Percentiles rank a stretch among this genome's conserved stretches.
These are phyloP conservation scores for Thunnus albacares DNA, from an alignment of 2,797 vertebrate species.

Conservation along the genomic window DNA sequence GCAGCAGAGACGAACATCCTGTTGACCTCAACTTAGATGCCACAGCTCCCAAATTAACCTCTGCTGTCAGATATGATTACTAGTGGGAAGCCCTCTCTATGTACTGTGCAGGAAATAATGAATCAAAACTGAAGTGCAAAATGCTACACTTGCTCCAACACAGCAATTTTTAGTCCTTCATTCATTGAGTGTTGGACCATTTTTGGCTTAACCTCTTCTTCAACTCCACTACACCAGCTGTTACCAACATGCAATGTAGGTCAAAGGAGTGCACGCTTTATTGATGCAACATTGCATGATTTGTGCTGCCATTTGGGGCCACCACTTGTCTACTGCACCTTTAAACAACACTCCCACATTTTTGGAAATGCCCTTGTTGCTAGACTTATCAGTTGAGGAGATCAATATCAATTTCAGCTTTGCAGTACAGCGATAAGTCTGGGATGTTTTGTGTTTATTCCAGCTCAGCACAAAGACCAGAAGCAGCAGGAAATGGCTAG, in stretches of 20 bases:
- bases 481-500: neutral
- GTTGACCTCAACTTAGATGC: neutral
- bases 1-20: neutral
- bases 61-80: conserved; percentile 2
- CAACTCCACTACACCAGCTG: conserved; percentile 24
- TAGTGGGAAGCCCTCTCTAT: neutral
- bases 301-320: conserved; percentile 24
- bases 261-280: conserved; percentile 29
- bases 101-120: conserved; percentile 1
- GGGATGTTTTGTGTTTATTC: neutral
- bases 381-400: neutral
- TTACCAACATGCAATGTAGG: conserved; percentile 36
- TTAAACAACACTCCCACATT: neutral
- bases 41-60: conserved; percentile 15
- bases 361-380: neutral
- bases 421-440: neutral
- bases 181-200: neutral
- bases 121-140: conserved; percentile 7
- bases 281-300: conserved; percentile 20
- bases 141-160: neutral
- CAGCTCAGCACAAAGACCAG: neutral
- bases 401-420: neutral
- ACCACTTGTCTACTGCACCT: neutral
- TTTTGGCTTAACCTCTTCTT: conserved; percentile 17
- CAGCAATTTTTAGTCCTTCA: neutral